A percentile compares a stretch with the other conserved stretches of the same genome.
Conservation (phyloP, 2,888 invertebrate species). For the Podabrus alpinus region DNA sequence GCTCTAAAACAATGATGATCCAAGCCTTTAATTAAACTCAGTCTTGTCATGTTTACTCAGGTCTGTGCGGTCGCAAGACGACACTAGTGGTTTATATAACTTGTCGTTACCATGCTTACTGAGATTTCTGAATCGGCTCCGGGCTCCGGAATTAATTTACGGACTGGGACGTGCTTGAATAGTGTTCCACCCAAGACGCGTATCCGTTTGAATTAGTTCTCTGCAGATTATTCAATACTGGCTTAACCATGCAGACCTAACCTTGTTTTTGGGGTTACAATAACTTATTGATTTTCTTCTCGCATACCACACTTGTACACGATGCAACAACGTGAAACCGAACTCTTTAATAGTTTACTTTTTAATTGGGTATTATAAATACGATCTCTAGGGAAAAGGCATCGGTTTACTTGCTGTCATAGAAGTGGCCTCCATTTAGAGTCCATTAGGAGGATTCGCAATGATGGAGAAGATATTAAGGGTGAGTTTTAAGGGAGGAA, state of each 20-base stretch:
- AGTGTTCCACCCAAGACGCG: slow-evolving; percentile 42
- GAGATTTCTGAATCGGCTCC: slow-evolving; percentile 48
- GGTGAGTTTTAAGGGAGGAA: slow-evolving; percentile 35
- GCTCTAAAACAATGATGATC: slow-evolving; percentile 53
- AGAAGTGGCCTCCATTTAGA: slow-evolving; percentile 51
- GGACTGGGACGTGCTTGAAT: slow-evolving; percentile 39
- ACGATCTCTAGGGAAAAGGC: slow-evolving; percentile 35
- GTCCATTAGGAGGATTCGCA: slow-evolving; percentile 53
- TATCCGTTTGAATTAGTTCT: slow-evolving; percentile 43
- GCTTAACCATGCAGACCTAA: neutral
- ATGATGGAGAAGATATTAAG: slow-evolving; percentile 49
- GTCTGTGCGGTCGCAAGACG: slow-evolving; percentile 48
- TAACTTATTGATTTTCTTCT: neutral
- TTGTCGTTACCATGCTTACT: slow-evolving; percentile 54
- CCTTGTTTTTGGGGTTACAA: slow-evolving; percentile 10
- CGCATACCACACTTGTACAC: too few species aligned
- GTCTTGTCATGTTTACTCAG: slow-evolving; percentile 56
- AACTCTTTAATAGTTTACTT: slow-evolving; percentile 50
- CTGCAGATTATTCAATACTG: slow-evolving; percentile 28
- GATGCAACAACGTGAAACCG: slow-evolving; percentile 39
- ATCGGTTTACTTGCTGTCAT: slow-evolving; percentile 47
- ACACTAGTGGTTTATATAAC: slow-evolving; percentile 54
- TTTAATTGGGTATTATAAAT: slow-evolving; percentile 50
- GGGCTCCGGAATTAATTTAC: slow-evolving; percentile 47
- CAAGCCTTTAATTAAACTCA: slow-evolving; percentile 55